Conservation (phyloP, 2,113 vertebrate species). For the Ceuthmochares aereus region DNA sequence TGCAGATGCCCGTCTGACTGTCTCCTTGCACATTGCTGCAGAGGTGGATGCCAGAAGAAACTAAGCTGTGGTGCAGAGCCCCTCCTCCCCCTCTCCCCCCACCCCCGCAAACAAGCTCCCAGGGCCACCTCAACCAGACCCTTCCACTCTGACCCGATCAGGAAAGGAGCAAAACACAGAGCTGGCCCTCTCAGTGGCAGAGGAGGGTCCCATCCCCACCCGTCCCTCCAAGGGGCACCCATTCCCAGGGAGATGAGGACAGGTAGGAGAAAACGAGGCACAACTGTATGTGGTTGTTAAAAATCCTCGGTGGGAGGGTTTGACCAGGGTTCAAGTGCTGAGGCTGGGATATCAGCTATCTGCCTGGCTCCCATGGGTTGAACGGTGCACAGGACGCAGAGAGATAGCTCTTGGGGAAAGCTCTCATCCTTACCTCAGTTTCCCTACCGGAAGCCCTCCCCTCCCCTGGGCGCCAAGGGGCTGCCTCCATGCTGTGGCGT, state of each 20-base stretch:
- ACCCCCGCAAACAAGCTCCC: background rate
- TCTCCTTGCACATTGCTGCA: slow-evolving; percentile 94
- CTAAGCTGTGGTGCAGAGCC: background rate
- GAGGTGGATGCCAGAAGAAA: background rate
- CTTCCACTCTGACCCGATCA: background rate
- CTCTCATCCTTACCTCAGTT: background rate
- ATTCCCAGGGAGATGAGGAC: background rate
- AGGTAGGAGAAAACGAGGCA: background rate
- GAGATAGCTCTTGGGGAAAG: background rate
- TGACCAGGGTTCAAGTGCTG: background rate
- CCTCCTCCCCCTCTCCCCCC: no score
- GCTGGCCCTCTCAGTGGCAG: background rate
- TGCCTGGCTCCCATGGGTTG: accelerated
- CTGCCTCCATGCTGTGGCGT: background rate
- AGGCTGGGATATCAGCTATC: background rate
- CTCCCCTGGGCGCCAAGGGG: accelerated
- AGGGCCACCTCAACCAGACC: background rate
- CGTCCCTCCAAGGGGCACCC: background rate
- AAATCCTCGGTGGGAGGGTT: background rate
- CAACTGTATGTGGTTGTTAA: background rate
- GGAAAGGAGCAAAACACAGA: background rate
- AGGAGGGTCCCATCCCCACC: accelerated
- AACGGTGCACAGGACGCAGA: accelerated
- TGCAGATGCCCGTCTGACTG: slow-evolving; percentile 97
- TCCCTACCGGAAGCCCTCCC: background rate